Conservation (phyloP, 2,797 vertebrate genomes). For the Alosa sapidissima region DNA sequence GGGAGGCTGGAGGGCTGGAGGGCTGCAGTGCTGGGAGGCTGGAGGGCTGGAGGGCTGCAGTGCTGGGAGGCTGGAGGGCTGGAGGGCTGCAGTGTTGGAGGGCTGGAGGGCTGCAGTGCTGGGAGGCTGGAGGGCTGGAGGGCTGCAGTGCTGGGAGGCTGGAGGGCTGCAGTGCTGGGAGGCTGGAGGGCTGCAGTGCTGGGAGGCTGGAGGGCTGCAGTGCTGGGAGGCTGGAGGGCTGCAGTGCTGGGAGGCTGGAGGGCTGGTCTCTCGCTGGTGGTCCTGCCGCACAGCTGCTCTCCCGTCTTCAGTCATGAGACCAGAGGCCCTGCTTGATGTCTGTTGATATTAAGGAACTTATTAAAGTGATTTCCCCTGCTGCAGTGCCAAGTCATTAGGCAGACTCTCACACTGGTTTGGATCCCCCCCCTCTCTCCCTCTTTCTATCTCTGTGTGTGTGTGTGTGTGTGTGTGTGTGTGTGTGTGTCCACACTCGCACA, state of each 20-base stretch:
- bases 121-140: neutral
- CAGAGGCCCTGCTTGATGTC: slow-evolving; percentile 28
- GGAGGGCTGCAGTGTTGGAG: neutral
- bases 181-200: slow-evolving; percentile 40
- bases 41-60: neutral
- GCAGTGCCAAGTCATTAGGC: slow-evolving; percentile 54
- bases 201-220: too few species aligned
- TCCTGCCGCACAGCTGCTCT: neutral
- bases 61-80: neutral
- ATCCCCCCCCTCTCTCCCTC: neutral
- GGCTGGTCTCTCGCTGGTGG: neutral
- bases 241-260: slow-evolving; percentile 29
- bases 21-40: slow-evolving; percentile 24
- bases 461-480: neutral
- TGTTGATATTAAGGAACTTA: slow-evolving; percentile 55
- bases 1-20: too few species aligned
- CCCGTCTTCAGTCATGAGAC: slow-evolving; percentile 45
- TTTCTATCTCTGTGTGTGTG: neutral
- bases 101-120: slow-evolving; percentile 29
- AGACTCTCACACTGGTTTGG: slow-evolving; percentile 42
- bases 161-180: neutral
- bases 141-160: neutral
- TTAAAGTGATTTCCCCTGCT: slow-evolving; percentile 59
- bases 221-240: too few species aligned
- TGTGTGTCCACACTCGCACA: neutral